phyloP scores from a whole-genome alignment of 2,797 vertebrate species.

The Falco columbarius region DNA sequence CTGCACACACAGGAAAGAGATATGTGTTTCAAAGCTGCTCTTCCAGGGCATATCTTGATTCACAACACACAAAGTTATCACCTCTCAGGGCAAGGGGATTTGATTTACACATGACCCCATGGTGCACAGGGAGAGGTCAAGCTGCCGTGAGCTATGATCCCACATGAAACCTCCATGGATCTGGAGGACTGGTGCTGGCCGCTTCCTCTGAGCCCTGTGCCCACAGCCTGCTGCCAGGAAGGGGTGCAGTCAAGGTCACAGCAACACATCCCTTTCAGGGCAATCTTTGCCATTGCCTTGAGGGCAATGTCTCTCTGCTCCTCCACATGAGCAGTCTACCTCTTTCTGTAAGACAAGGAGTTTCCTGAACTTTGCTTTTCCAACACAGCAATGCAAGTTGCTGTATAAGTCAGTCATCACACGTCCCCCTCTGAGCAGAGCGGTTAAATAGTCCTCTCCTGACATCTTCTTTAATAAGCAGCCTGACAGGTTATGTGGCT shows the following conservation, averaged over 20 bases:
- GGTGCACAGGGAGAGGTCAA: background rate
- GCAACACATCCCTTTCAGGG: background rate
- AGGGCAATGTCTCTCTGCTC: background rate
- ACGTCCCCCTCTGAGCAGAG: fast-evolving
- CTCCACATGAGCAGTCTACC: background rate
- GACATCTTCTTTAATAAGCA: constrained; percentile 26
- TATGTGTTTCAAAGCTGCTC: background rate
- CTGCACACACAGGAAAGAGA: constrained; percentile 8
- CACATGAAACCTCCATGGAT: background rate
- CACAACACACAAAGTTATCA: background rate
- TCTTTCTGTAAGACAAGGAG: background rate
- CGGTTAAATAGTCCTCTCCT: background rate
- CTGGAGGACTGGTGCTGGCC: background rate
- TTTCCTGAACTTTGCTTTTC: background rate
- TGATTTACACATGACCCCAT: background rate
- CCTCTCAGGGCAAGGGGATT: background rate
- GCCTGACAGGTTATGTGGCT: constrained; percentile 17
- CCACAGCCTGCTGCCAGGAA: background rate
- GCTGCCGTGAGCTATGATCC: background rate
- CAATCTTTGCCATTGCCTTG: background rate
- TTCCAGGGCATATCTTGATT: constrained; percentile 11
- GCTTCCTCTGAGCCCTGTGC: fast-evolving
- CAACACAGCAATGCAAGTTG: background rate
- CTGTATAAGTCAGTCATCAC: background rate
- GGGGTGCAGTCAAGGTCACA: background rate